Base-by-base conservation (phyloP, 2,797 vertebrate genomes). In the Cyprinodon diabolis region DNA sequence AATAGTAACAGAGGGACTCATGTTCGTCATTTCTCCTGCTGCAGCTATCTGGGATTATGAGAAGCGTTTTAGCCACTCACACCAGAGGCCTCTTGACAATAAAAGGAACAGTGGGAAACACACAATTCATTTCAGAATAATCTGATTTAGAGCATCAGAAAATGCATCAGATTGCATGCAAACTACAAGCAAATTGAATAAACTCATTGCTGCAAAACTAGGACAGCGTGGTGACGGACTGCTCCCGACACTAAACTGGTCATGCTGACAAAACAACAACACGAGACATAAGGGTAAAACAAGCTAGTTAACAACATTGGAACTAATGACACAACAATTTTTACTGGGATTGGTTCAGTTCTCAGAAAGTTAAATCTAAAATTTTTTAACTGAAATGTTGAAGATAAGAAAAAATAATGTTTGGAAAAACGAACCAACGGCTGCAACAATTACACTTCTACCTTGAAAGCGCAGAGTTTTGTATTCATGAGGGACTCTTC, bases 171-270 rank as follows among this genome's bases (percentile, higher is more conserved):
- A 62, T 70, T 65, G 58, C 71, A 74, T 69, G 57, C 54, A 77
- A 77, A 77, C 40, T 68, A 72, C 74, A 79, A 75, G 81, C 77
- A 83, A 78, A 84, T 71, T 66, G 77, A 82, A 60, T 77, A 76
- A 84, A 92, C 79, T 89, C 82, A 77, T 78, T 40, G 72, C 75
- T 78, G 82, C 74, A 82, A 88, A 91, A 89, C 75, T 84, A 77
- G 87, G 85, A 40, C 85, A 87, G 75, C 56, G 82, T 70, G 80
- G 81, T 84, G 74, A 86, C 68, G 71, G 86, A 69, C 74, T 87
- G 69, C 82, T 89, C 72, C 23, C 1, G 3, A 74, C 72, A 71
- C 54, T 80, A 80, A 91, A 89, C 72, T 75, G 85, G 87, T 82
- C 84, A 84, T 35, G 68, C 82, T 87, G 81, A 80, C 82, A 86